Conservation (phyloP, 1,140 invertebrate species). For the Heliconius melpomene region DNA sequence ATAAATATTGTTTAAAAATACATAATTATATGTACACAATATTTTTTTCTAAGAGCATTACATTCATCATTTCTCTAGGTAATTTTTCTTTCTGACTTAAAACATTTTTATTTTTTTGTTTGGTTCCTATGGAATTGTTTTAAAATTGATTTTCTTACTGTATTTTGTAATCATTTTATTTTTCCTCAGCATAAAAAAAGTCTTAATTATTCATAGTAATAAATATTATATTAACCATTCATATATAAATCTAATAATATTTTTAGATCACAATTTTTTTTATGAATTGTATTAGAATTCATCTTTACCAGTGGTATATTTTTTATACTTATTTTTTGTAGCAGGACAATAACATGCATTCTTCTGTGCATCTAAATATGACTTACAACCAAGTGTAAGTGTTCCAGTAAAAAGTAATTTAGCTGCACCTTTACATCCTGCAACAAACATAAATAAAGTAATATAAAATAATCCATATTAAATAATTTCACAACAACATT, state of each 20-base stretch:
- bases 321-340: slow-evolving; percentile 79
- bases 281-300: slow-evolving; percentile 62
- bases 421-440: slow-evolving; percentile 90
- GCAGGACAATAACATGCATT: slow-evolving; percentile 88
- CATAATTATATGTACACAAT: too few species aligned
- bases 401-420: slow-evolving; percentile 92
- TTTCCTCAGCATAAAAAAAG: background rate
- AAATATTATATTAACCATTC: background rate
- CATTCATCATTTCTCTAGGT: too few species aligned
- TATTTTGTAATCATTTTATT: too few species aligned
- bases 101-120: background rate
- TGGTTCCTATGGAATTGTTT: background rate
- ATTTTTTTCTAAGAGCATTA: too few species aligned
- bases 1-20: too few species aligned
- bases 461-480: background rate
- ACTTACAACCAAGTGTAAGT: slow-evolving; percentile 90
- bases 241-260: background rate
- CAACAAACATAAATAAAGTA: slow-evolving; percentile 16
- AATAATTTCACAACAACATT: background rate
- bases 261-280: background rate
- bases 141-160: too few species aligned
- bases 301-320: slow-evolving; percentile 77
- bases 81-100: background rate
- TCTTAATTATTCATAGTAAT: background rate
- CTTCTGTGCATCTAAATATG: slow-evolving; percentile 90